A percentile compares a stretch with the other conserved stretches of the same genome.
These are phyloP conservation scores for Xiphorhynchus erythropygius DNA, from an alignment of 2,797 vertebrate species.

Conservation along the genomic window DNA sequence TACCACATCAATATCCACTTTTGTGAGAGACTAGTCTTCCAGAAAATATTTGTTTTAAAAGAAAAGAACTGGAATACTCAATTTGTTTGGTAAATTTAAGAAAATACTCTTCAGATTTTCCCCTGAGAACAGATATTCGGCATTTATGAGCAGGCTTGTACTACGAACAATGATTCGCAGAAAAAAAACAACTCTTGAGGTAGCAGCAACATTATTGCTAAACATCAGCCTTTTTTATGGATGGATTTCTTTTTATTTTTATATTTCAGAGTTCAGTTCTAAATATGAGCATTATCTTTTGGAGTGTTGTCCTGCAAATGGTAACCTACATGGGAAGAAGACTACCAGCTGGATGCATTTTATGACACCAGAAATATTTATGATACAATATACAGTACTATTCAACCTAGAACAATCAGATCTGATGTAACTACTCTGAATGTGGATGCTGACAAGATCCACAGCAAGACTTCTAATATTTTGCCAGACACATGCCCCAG, in stretches of 20 bases:
- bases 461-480: background rate
- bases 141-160: background rate
- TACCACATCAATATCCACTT: constrained; percentile 42
- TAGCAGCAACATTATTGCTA: background rate
- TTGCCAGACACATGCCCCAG: background rate
- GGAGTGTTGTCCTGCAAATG: background rate
- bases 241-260: background rate
- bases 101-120: constrained; percentile 15
- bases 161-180: background rate
- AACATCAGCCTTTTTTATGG: background rate
- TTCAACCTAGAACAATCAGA: background rate
- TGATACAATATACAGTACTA: background rate
- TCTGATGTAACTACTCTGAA: background rate
- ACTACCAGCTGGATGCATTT: background rate
- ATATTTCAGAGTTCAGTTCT: background rate
- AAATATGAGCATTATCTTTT: background rate
- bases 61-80: constrained; percentile 2
- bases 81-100: constrained; percentile 22
- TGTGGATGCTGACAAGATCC: background rate
- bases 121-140: background rate
- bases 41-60: constrained; percentile 57
- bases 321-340: background rate
- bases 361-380: background rate
- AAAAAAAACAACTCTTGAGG: background rate
- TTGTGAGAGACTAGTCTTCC: constrained; percentile 52